Base-by-base conservation (phyloP, 2,113 vertebrate genomes). In the Anguilla rostrata region DNA sequence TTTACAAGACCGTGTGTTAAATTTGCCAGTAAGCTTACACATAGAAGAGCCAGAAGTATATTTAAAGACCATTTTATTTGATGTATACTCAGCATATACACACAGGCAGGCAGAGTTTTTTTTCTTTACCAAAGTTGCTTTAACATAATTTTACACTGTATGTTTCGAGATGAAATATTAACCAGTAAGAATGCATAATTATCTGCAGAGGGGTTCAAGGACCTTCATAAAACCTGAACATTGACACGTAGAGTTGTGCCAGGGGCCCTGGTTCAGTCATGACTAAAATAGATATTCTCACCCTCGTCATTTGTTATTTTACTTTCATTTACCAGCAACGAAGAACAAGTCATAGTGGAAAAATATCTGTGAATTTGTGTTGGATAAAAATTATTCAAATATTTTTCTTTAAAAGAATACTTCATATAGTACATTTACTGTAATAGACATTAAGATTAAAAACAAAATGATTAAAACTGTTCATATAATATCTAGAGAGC, bases 81-180 rank as follows among this genome's bases (percentile, higher is more conserved):
- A 26, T 2, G 14, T 82, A 53, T n/a, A 20, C 39, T 29, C 49
- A 53, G n/a, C 5, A 56, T 18, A 83, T 29, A 11, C 29, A 11
- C 22, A 22, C 5, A 8, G 26, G 14, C 34, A 34, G 43, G 43
- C 4, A 46, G 8, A 6, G 43, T 46, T 6, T 46, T 46, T 46
- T 60, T 18, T 84, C 39, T 81, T 40, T 41, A 81, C 16, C 39
- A 81, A 84, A 84, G 26, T 43, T 66, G 39, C 26, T 66, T 75
- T 71, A 71, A 84, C 66, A 84, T 71, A 39, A 66, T 84, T 41
- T 43, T 20, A 46, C 43, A 75, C 60, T 43, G 15, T 8, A 71
- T 84, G 63, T 78, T 84, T 81, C 20, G 9, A 81, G 78, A 79
- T 85, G n/a, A 85, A 79, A 85, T 78, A 85, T 85, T 85, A 85